Conservation (phyloP, 2,797 vertebrate genomes). For the Somateria mollissima region DNA sequence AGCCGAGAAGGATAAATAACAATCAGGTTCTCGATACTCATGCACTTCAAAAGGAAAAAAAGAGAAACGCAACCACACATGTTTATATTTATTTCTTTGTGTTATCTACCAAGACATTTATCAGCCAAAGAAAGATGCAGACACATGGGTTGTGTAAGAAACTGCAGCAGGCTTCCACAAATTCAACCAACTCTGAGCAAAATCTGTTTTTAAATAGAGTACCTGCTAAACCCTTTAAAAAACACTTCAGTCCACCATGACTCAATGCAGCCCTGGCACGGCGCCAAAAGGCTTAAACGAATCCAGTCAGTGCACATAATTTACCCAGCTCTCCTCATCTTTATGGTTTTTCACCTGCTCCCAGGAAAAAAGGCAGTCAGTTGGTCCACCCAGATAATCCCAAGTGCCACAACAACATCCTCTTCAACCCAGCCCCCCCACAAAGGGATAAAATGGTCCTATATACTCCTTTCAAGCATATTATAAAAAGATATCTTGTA, state of each 20-base stretch:
- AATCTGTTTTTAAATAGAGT: neutral
- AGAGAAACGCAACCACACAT: neutral
- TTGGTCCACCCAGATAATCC: neutral
- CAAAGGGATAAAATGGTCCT: neutral
- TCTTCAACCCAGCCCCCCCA: neutral
- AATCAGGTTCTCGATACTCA: neutral
- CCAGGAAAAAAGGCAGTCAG: neutral
- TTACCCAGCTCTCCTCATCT: neutral
- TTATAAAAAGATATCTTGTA: neutral
- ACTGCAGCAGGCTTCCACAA: neutral
- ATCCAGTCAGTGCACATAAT: neutral
- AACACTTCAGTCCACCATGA: neutral
- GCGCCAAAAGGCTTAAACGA: neutral
- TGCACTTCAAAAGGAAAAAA: slow-evolving; percentile 13
- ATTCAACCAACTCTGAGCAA: neutral
- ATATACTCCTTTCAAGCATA: neutral
- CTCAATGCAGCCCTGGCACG: neutral
- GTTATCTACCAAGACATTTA: slow-evolving; percentile 1
- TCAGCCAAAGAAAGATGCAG: neutral
- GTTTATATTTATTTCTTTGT: slow-evolving; percentile 10
- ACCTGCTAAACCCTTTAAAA: neutral
- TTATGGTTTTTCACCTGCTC: neutral
- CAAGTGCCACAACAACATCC: neutral
- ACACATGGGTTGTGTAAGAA: neutral
- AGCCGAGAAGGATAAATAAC: neutral